Conservation (phyloP, 2,888 invertebrate genomes). For the Tuberolachnus salignus region DNA sequence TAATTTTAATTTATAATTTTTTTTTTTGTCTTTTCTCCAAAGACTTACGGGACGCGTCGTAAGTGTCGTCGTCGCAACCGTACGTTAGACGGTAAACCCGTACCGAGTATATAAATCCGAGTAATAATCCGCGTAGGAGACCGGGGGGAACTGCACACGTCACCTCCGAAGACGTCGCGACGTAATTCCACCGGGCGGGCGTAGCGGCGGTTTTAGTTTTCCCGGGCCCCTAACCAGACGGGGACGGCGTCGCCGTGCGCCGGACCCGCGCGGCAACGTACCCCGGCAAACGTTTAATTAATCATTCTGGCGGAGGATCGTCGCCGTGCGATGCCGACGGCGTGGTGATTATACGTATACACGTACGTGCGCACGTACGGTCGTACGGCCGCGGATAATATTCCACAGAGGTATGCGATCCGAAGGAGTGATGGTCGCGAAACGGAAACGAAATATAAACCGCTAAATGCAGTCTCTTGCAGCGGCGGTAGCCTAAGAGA, state of each 20-base stretch:
- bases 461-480: conserved; percentile 1
- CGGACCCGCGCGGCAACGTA: conserved; percentile 9
- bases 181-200: conserved; percentile 30
- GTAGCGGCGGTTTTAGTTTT: conserved; percentile 7
- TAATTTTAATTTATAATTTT: too few relatives aligned
- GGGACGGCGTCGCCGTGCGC: background rate
- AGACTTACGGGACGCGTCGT: too few relatives aligned
- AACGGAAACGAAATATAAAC: conserved; percentile 20
- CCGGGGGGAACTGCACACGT: too few relatives aligned
- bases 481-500: too few relatives aligned
- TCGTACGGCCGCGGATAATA: background rate
- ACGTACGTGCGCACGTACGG: background rate
- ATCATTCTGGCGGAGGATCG: conserved; percentile 8
- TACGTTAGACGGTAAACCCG: too few relatives aligned
- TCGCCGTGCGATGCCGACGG: background rate
- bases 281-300: conserved; percentile 44
- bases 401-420: background rate
- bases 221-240: background rate
- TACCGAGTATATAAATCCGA: too few relatives aligned
- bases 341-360: background rate
- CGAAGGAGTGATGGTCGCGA: background rate
- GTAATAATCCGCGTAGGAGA: too few relatives aligned
- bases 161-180: background rate
- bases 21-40: too few relatives aligned
- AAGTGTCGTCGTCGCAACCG: too few relatives aligned